Evolutionary conservation across 2,113 vertebrate species (phyloP).

Genomic region (Dipodomys merriami): DNA sequence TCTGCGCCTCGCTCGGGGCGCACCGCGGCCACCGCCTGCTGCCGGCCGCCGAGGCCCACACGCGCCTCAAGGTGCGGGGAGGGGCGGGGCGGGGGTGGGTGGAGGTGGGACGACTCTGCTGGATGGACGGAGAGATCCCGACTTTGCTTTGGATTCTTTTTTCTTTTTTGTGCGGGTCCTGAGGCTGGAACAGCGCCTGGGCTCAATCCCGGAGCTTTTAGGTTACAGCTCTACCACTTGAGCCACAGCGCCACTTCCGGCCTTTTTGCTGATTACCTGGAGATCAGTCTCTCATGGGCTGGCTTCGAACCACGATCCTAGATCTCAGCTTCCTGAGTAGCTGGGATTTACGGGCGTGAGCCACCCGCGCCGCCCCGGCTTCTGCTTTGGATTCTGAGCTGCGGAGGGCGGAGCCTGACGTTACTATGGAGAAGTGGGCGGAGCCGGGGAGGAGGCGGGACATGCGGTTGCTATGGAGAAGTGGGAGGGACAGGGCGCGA

Average conservation of each 20-base stretch:
- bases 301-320: too few relatives aligned
- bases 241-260: too few relatives aligned
- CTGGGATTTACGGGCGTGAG: too few relatives aligned
- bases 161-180: too few relatives aligned
- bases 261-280: too few relatives aligned
- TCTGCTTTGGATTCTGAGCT: neutral
- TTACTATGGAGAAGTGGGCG: neutral
- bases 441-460: neutral
- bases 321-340: too few relatives aligned
- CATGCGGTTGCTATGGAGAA: neutral
- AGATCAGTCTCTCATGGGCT: too few relatives aligned
- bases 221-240: too few relatives aligned
- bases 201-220: too few relatives aligned
- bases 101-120: neutral
- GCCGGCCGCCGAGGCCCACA: slow-evolving; percentile 81
- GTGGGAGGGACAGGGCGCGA: neutral
- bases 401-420: neutral
- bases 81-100: neutral
- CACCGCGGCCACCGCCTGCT: slow-evolving; percentile 84
- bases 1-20: slow-evolving; percentile 84
- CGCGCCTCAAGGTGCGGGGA: slow-evolving; percentile 81
- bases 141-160: neutral
- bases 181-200: too few relatives aligned
- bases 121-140: neutral
- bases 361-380: too few relatives aligned